Percentiles rank a stretch among this genome's conserved stretches.
These are phyloP conservation scores for Etheostoma perlongum DNA, from an alignment of 2,797 vertebrate species.

Conservation along the genomic window DNA sequence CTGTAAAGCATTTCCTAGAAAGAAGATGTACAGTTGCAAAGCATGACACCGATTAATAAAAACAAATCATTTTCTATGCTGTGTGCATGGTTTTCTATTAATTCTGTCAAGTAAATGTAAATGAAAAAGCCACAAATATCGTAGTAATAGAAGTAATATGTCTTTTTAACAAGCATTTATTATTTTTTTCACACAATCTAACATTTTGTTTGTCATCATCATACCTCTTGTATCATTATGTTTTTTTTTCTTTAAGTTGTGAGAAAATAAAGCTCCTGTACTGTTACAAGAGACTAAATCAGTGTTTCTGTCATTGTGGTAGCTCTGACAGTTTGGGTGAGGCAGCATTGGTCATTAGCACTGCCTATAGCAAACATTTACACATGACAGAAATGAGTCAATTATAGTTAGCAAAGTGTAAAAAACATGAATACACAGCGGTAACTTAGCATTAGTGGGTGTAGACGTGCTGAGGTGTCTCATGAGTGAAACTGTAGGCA, in stretches of 20 bases:
- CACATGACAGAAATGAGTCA: slow-evolving; percentile 48
- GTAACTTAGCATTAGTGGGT: not conserved
- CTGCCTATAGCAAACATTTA: not conserved
- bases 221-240: slow-evolving; percentile 30
- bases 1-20: slow-evolving; percentile 43
- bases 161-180: slow-evolving; percentile 66
- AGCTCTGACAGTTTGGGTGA: slow-evolving; percentile 45
- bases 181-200: slow-evolving; percentile 62
- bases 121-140: slow-evolving; percentile 24
- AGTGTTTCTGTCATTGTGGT: slow-evolving; percentile 18
- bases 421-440: not conserved
- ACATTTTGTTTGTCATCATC: slow-evolving; percentile 39
- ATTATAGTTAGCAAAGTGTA: not conserved
- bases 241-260: slow-evolving; percentile 22
- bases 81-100: slow-evolving; percentile 55
- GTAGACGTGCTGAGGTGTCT: not conserved
- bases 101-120: slow-evolving; percentile 26
- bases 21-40: slow-evolving; percentile 18
- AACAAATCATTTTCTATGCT: slow-evolving; percentile 39
- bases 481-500: not conserved
- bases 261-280: slow-evolving; percentile 58
- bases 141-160: not conserved
- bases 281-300: not conserved
- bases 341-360: not conserved
- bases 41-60: slow-evolving; percentile 18